Conservation (phyloP, 2,797 vertebrate genomes). For the Liasis olivaceus region DNA sequence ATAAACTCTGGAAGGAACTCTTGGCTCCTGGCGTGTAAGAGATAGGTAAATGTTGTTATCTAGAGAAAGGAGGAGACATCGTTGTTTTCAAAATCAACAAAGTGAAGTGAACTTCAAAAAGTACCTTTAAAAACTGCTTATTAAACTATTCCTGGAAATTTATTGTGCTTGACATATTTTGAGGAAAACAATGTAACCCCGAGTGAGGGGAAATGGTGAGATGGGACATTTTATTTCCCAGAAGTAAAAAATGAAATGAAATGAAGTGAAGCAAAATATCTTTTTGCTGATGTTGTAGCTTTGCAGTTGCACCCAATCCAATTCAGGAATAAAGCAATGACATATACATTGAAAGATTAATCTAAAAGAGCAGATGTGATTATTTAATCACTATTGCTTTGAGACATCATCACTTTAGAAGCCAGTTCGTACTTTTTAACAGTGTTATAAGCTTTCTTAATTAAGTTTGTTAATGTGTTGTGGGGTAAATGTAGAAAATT, state of each 20-base stretch:
- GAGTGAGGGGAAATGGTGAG: neutral
- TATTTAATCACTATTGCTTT: neutral
- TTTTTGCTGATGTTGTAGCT: neutral
- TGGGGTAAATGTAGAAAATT: neutral
- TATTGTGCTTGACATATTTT: neutral
- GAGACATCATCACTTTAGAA: neutral
- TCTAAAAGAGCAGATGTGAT: neutral
- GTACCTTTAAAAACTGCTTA: neutral
- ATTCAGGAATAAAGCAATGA: neutral
- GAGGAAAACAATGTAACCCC: neutral
- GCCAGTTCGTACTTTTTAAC: neutral
- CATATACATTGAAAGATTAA: neutral
- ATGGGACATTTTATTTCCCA: neutral
- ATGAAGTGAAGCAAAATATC: neutral
- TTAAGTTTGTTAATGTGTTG: neutral
- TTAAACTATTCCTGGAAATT: neutral
- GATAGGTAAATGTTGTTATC: neutral
- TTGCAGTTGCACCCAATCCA: neutral
- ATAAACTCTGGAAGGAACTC: neutral
- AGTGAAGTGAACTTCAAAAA: neutral
- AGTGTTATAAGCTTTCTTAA: neutral
- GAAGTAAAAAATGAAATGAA: neutral
- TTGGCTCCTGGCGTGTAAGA: neutral
- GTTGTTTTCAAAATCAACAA: neutral
- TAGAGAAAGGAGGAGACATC: neutral